Evolutionary conservation across 1,140 invertebrate genomes (phyloP).

Genomic region (Anoplophora glabripennis): DNA sequence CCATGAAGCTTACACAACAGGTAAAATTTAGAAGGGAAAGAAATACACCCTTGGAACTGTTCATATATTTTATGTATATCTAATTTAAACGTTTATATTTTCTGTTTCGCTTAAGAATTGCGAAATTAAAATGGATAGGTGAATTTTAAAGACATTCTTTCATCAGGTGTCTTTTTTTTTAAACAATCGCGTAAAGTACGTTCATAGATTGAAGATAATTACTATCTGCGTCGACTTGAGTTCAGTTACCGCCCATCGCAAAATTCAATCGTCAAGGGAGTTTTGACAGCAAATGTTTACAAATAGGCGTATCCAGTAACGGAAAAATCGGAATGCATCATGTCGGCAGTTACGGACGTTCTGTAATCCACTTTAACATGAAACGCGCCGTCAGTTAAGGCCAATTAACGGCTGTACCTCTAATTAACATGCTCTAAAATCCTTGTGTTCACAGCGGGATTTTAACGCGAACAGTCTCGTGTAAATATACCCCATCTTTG

Average conservation of each 20-base stretch:
- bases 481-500: conserved; percentile 28
- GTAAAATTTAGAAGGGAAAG: conserved; percentile 14
- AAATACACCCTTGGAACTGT: conserved; percentile 17
- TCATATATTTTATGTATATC: conserved; percentile 14
- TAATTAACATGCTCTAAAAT: conserved; percentile 30
- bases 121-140: no score
- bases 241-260: no score
- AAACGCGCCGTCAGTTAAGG: conserved; percentile 29
- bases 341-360: neutral
- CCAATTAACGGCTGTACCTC: conserved; percentile 32
- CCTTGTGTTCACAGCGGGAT: conserved; percentile 24
- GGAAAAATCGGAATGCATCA: neutral
- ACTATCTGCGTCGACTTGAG: no score
- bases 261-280: no score
- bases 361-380: conserved; percentile 17
- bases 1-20: neutral
- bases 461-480: conserved; percentile 25
- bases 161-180: no score
- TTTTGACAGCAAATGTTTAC: no score
- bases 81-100: no score
- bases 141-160: no score
- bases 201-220: no score
- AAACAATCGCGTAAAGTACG: no score
- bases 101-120: no score
- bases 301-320: no score